Evolutionary conservation across 2,888 invertebrate species (phyloP).

Genomic region (Drosophila flavopinicola): DNA sequence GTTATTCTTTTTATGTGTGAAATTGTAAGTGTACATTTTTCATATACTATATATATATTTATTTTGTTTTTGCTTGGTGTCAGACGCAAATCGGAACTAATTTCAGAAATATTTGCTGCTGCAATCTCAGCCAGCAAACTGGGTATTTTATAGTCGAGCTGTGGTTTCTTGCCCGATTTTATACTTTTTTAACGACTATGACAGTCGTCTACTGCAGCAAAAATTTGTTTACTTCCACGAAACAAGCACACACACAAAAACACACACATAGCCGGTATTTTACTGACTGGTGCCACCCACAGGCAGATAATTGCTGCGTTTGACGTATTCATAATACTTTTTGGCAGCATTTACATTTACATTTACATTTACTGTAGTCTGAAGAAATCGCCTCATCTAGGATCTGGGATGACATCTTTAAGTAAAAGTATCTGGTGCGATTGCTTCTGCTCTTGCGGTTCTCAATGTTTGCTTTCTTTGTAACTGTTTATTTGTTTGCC

Average conservation of each 20-base stretch:
- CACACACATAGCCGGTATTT: conserved; percentile 10
- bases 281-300: conserved; percentile 7
- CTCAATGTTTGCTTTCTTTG: conserved; percentile 37
- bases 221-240: conserved; percentile 35
- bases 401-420: conserved; percentile 28
- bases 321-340: conserved; percentile 51
- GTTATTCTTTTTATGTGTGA: too few species aligned
- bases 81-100: too few species aligned
- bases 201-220: conserved; percentile 36
- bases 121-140: neutral
- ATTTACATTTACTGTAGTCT: conserved; percentile 8
- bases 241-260: conserved; percentile 4
- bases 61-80: too few species aligned
- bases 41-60: too few species aligned
- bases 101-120: too few species aligned
- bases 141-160: conserved; percentile 33
- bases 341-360: conserved; percentile 23
- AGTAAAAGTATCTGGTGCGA: conserved; percentile 43
- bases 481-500: conserved; percentile 58
- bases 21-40: neutral
- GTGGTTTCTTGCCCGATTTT: neutral
- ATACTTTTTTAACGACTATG: conserved; percentile 34
- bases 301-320: conserved; percentile 59
- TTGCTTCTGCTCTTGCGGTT: conserved; percentile 11
- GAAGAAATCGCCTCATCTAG: conserved; percentile 25